Base-by-base conservation (phyloP, 2,888 invertebrate genomes). In the Rhabditophanes sp. region DNA sequence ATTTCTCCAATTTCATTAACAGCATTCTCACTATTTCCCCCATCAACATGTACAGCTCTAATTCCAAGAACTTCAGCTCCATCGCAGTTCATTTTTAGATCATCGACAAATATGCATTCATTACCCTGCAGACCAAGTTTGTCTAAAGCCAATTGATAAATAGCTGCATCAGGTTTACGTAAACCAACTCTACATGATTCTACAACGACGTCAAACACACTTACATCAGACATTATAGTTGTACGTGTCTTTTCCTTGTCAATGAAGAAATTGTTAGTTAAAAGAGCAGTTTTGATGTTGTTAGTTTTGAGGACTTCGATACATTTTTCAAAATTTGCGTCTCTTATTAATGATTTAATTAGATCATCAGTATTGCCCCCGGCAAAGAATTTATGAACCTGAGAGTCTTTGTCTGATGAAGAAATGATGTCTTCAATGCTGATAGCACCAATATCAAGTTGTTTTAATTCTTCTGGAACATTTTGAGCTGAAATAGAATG, bases 121-220 rank as follows among this genome's bases (percentile, higher is more conserved):
- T 41, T 33, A 9, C 23, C 16, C 9, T 30, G 14, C n/a, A 11
- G 21, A 2, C 30, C 30, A 24, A 29, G 34, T 17, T 31, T 34
- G 22, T 30, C 2, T 9, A 30, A 7, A 12, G 15, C 35, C 14
- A 33, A 12, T 21, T 30, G 15, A 32, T 46, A 67, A 23, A 67
- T 67, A 29, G 45, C 42, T 9, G 35, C 36, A 19, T 48, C 43
- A 9, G 50, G 50, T 33, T 50, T 50, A 35, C 41, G 44, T 6
- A 40, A 3, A 4, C 39, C 38, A 33, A 46, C 47, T 15, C 46
- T 11, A 21, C 48, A 45, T 8, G 47, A 47, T 30, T 50, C 50
- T 4, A 50, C 43, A 29, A 50, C 48, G 15, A 42, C 46, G 25
- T 50, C 48, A 30, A 50, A 50, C 6, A 41, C 33, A 18, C 41